Conservation (phyloP, 2,797 vertebrate species). For the Anisognathus igniventris region DNA sequence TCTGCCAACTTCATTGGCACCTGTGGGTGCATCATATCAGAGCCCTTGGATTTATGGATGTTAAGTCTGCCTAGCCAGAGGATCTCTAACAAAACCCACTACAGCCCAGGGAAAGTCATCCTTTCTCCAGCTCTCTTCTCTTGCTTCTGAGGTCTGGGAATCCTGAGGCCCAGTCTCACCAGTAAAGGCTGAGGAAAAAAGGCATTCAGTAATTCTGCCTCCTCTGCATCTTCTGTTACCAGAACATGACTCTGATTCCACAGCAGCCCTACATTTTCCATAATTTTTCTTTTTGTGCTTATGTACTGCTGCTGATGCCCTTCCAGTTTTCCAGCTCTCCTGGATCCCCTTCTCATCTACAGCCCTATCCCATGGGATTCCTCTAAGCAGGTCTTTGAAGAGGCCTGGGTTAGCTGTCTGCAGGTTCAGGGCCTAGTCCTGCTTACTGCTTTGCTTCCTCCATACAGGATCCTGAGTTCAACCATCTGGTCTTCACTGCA, state of each 20-base stretch:
- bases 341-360: background rate
- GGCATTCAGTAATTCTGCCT: background rate
- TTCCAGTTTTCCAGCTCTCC: background rate
- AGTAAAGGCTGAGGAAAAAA: background rate
- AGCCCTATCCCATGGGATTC: background rate
- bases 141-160: background rate
- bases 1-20: fast-evolving
- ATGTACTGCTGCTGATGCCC: background rate
- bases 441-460: background rate
- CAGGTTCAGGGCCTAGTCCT: background rate
- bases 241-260: background rate
- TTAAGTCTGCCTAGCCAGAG: background rate
- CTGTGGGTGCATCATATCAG: background rate
- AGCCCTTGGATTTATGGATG: background rate
- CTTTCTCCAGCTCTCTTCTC: background rate
- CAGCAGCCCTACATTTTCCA: background rate
- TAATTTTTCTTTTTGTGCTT: background rate
- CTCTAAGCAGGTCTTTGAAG: background rate
- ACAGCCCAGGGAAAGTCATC: too few species aligned
- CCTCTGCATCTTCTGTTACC: background rate
- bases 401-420: background rate
- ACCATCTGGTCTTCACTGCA: background rate
- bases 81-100: background rate
- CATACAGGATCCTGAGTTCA: background rate
- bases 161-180: background rate